A percentile compares a stretch with the other conserved stretches of the same genome.
These are phyloP conservation scores for Sphyrna mokarran DNA, from an alignment of 2,113 vertebrate genomes.

Conservation along the genomic window DNA sequence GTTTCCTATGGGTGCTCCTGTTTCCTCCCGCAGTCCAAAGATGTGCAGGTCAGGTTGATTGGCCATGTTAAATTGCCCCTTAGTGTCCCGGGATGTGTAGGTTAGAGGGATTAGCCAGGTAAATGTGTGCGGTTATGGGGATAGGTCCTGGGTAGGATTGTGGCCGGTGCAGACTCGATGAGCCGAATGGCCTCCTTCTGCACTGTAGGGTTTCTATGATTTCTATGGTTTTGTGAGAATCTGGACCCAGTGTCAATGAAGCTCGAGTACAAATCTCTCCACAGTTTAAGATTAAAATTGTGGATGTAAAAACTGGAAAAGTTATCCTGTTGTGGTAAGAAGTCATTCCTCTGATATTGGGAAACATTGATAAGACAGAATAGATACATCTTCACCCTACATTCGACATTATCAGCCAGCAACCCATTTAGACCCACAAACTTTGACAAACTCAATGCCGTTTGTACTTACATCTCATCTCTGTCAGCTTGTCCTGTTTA, in stretches of 20 bases:
- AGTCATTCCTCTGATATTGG: not conserved
- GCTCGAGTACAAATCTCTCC: not conserved
- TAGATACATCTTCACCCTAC: not conserved
- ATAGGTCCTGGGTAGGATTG: too few species aligned
- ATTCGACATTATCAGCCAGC: not conserved
- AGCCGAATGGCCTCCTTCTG: too few species aligned
- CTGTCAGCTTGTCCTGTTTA: not conserved
- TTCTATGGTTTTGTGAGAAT: not conserved
- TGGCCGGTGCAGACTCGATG: too few species aligned
- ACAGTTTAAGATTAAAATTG: not conserved
- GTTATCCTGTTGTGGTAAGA: not conserved
- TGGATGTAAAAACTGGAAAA: not conserved
- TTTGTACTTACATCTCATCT: not conserved
- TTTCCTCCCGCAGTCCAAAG: too few species aligned
- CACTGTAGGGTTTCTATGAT: too few species aligned
- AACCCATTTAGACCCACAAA: not conserved
- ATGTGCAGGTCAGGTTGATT: too few species aligned
- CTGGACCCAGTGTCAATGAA: not conserved
- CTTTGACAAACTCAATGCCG: not conserved
- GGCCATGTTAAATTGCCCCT: too few species aligned
- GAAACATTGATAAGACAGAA: not conserved
- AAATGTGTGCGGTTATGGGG: too few species aligned
- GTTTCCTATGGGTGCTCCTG: too few species aligned
- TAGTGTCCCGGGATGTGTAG: too few species aligned
- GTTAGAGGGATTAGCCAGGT: too few species aligned